Evolutionary conservation across 1,140 invertebrate genomes (phyloP), one percentile per base, ranked within the genome.

Genomic region (Bombus pyrosoma): DNA sequence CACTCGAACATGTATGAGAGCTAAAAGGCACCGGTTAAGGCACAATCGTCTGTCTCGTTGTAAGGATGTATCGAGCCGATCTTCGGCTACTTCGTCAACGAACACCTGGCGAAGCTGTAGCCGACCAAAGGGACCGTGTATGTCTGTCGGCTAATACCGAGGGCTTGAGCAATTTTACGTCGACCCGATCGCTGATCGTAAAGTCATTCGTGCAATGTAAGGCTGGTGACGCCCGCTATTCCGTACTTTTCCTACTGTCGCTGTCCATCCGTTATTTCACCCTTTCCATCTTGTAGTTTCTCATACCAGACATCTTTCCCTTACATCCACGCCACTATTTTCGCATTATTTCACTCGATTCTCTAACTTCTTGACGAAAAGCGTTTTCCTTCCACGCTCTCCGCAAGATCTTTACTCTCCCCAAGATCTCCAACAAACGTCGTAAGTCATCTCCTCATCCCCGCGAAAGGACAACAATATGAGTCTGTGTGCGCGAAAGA

Each of bases 151-250:
- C 81, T 83, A 69, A 88, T 88, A 83, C 72, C 83, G 73, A 74
- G 87, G 84, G 82, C 83, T 91, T 91, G 90, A 90, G 90, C 89
- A 90, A 91, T 90, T 91, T 87, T 90, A 72, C 85, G 86, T 89
- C 89, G 89, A 89, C 88, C 84, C 81, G 78, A 81, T 86, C 86
- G 72, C 37, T 57, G 89, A 91, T 91, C 89, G 83, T 90, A 86
- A 86, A 90, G 83, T 80, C 88, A 76, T 89, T 88, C 86, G 76
- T 86, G 69, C 83, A 81, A 76, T 34, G 74, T 72, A n/a, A 62
- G 83, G 62, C 76, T 37, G 47, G 64, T n/a, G 34, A 78, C 64
- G 28, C 34, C 81, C 64, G 37, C 66, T 71, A 68, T 32, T 47
- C 41, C 81, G 32, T 43, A 28, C 39, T 43, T 22, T 43, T 34